phyloP scores from a whole-genome alignment of 2,797 vertebrate genomes.

The Coluber constrictor region DNA sequence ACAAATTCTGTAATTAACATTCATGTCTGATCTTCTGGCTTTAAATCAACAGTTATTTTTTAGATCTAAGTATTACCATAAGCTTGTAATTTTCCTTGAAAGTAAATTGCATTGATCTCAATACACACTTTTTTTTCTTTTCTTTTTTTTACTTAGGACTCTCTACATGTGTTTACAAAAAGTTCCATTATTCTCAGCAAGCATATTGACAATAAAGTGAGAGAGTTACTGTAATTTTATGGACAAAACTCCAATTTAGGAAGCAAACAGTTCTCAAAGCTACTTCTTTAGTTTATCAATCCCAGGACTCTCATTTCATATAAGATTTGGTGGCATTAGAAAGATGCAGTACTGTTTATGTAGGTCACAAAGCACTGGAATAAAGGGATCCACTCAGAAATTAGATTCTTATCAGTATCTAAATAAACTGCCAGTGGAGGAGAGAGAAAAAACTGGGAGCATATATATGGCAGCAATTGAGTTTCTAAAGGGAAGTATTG shows the following conservation, averaged over 20 bases:
- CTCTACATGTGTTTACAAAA: neutral
- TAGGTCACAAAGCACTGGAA: conserved; percentile 26
- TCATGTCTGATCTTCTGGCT: neutral
- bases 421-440: conserved; percentile 4
- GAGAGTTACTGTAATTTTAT: neutral
- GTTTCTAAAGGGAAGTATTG: conserved; percentile 25
- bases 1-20: neutral
- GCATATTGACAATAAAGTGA: neutral
- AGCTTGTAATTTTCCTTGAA: neutral
- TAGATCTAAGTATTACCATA: neutral
- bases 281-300: neutral
- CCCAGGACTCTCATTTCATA: neutral
- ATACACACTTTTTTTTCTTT: neutral
- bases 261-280: neutral
- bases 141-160: neutral
- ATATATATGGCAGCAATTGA: conserved; percentile 37
- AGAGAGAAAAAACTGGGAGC: neutral
- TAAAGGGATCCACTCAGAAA: neutral
- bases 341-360: conserved; percentile 36
- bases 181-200: neutral
- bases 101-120: neutral
- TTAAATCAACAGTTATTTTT: neutral
- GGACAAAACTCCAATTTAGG: neutral
- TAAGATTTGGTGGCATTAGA: conserved; percentile 17
- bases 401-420: conserved; percentile 27